A percentile compares a stretch with the other conserved stretches of the same genome.
These are phyloP conservation scores for Phyllopteryx taeniolatus DNA, from an alignment of 2,113 vertebrate species.

Conservation along the genomic window DNA sequence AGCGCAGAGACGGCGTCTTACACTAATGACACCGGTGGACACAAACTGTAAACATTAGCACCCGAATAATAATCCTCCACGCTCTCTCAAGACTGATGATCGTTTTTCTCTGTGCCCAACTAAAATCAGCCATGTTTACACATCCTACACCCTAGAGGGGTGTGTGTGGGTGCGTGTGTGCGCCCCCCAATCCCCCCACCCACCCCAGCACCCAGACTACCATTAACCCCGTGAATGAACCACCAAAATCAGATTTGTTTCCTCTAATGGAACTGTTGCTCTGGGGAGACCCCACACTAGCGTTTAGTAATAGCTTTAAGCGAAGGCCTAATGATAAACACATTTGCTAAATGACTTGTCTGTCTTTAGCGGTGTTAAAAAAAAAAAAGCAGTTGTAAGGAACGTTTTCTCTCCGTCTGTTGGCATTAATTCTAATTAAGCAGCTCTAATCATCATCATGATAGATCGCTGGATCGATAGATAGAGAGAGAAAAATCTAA, in stretches of 20 bases:
- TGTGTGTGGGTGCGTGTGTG: background rate
- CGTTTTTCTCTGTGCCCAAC: conserved; percentile 43
- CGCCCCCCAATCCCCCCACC: conserved; percentile 1
- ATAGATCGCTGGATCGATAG: conserved; percentile 10
- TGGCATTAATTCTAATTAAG: conserved; percentile 10
- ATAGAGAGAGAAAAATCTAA: background rate
- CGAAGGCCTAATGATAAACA: conserved; percentile 41
- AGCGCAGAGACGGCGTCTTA: conserved; percentile 30
- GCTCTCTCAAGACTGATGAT: conserved; percentile 50
- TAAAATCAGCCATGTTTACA: conserved; percentile 60
- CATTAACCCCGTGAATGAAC: conserved; percentile 46
- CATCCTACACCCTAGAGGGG: conserved; percentile 33
- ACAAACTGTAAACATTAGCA: conserved; percentile 55
- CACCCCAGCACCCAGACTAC: conserved; percentile 47
- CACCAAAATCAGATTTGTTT: conserved; percentile 33
- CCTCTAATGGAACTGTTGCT: conserved; percentile 47
- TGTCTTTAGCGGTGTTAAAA: conserved; percentile 47
- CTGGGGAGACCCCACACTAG: conserved; percentile 26
- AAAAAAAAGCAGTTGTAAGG: conserved; percentile 25
- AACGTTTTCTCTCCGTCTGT: conserved; percentile 35
- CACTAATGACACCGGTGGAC: conserved; percentile 53
- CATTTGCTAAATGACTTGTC: conserved; percentile 50
- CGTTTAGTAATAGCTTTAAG: conserved; percentile 48
- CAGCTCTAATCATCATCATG: background rate
- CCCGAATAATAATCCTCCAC: conserved; percentile 59